Base-by-base conservation (phyloP, 2,797 vertebrate genomes). In the Argentina silus region DNA sequence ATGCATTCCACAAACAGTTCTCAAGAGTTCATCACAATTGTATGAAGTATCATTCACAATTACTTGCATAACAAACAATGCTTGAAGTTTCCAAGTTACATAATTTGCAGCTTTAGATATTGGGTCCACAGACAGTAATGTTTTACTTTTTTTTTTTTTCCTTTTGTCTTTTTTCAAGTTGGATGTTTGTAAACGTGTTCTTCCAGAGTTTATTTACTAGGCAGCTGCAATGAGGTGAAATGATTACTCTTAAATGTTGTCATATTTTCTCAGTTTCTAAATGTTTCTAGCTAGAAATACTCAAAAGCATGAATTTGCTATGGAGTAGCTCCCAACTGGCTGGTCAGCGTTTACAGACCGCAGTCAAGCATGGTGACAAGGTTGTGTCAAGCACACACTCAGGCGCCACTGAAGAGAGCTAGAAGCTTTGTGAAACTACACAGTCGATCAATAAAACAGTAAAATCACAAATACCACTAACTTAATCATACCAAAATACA, bases 1-100 rank as follows among this genome's bases (percentile, higher is more conserved):
- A 97, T 93, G 96, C 97, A 97, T 98, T 98, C 96, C 97, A 97
- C 95, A 96, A 94, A 97, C 95, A 95, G 92, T 91, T 94, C 94
- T 94, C 89, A 93, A 94, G 92, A 93, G 94, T 89, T 94, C 93
- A 94, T 95, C 94, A 95, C 95, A 93, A 95, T 89, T 91, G 92
- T 92, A 92, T 93, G 93, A 94, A 92, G 94, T 92, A 88, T 95
- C 94, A 95, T 94, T 95, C 92, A 93, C 93, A 91, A 91, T 92
- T 95, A 95, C 93, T 95, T 93, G 93, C 96, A 95, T 93, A 93
- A 95, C 95, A 93, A 93, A 94, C 91, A 95, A 94, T 89, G 92
- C 92, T 94, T 88, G 80, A 93, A 92, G 86, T 92, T 94, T 93
- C 93, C 93, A 94, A 95, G 96, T 92, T 91, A 93, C 89, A 89